Base-by-base conservation (phyloP, 2,797 vertebrate species). In the Odontamblyopus rebecca region DNA sequence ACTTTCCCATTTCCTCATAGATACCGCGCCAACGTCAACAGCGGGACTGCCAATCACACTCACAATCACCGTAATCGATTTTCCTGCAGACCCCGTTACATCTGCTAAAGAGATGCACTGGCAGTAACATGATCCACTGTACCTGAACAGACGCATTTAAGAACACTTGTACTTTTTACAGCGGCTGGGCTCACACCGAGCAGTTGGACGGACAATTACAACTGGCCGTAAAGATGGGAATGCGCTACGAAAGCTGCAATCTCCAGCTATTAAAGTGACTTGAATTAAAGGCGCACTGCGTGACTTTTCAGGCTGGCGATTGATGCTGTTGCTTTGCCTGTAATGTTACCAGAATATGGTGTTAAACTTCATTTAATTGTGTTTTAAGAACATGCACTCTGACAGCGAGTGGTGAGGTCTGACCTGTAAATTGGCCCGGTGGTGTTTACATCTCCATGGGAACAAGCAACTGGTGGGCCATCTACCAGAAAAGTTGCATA, bases 161-260 rank as follows among this genome's bases (percentile, higher is more conserved):
- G 67, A 72, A 75, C 77, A 70, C 76, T 82, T 70, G 41, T 38
- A 72, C 59, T 68, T 89, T 38, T 88, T 82, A 84, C 82, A 68
- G 77, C 76, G 69, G 74, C 69, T 65, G 65, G 68, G 66, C 32
- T 71, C 71, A 88, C 77, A 81, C 84, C 78, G 86, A 88, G 79
- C 81, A 81, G 69, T 68, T 70, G 85, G 76, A 80, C 68, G 72
- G 76, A 84, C 83, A 85, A 81, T 83, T 84, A 83, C 77, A 64
- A 71, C 71, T 81, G 0, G 4, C 76, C 53, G 56, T 82, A 88
- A 82, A 79, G 66, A 30, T 4, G 9, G 53, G 48, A 70, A 74
- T 79, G 74, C 67, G 69, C 75, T 72, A 62, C 16, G 73, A 79
- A 30, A 71, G 8, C 35, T 35, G 8, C 7, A 32, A 4, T 32